Evolutionary conservation across 2,888 invertebrate species (phyloP).

Genomic region (Pristionchus arcanus): DNA sequence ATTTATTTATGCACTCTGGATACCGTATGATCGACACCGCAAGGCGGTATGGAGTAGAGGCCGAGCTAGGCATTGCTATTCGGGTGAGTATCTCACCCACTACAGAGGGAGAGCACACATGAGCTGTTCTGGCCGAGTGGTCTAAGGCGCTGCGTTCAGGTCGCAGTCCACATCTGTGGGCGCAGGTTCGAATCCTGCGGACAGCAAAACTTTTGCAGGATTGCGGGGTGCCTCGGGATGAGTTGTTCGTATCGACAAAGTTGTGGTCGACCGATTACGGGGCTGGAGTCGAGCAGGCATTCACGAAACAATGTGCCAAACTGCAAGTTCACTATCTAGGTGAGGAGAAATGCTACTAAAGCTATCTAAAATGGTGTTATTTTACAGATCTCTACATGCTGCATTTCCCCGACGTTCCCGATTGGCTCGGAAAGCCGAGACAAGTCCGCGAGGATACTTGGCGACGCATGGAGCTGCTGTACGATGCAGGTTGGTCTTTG

Average conservation of each 20-base stretch:
- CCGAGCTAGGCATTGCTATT: slow-evolving; percentile 78
- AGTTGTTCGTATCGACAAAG: slow-evolving; percentile 79
- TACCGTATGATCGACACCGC: slow-evolving; percentile 80
- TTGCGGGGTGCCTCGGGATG: slow-evolving; percentile 75
- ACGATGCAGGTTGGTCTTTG: slow-evolving; percentile 67
- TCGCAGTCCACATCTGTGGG: slow-evolving; percentile 84
- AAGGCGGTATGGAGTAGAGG: slow-evolving; percentile 80
- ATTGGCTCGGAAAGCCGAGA: slow-evolving; percentile 68
- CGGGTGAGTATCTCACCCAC: slow-evolving; percentile 27
- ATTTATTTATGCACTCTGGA: slow-evolving; percentile 21
- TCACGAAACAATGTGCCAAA: slow-evolving; percentile 75
- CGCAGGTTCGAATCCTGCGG: slow-evolving; percentile 73
- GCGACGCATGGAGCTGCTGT: slow-evolving; percentile 79
- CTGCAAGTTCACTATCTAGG: slow-evolving; percentile 79
- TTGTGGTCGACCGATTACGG: slow-evolving; percentile 80
- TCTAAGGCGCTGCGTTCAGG: slow-evolving; percentile 91
- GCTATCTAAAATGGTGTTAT: background rate
- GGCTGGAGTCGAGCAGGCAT: slow-evolving; percentile 73
- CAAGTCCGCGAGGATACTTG: slow-evolving; percentile 79
- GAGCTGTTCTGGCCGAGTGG: slow-evolving; percentile 83
- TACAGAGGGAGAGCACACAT: background rate
- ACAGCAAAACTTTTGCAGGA: slow-evolving; percentile 69
- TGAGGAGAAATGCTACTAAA: slow-evolving; percentile 54
- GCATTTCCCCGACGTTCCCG: slow-evolving; percentile 80
- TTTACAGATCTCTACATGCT: slow-evolving; percentile 79